Percentiles rank a stretch among this genome's conserved stretches.
phyloP scores from a whole-genome alignment of 2,797 vertebrate genomes.

The Darevskia nairensis region DNA sequence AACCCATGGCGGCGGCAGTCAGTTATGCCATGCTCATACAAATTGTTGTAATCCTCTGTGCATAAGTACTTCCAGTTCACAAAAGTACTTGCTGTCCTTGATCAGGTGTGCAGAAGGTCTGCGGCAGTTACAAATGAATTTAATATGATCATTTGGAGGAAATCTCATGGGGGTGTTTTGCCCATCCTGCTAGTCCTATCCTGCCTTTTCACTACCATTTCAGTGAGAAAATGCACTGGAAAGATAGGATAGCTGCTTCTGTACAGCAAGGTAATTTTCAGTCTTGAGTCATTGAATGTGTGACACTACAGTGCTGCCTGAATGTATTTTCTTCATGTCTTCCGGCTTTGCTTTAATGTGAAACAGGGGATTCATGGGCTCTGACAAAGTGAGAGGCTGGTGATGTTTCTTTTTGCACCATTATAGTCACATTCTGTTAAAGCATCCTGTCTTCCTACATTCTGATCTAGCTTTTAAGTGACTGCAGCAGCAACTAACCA shows the following conservation, averaged over 20 bases:
- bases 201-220: background rate
- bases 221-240: background rate
- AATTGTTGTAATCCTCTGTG: background rate
- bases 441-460: background rate
- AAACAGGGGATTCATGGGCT: background rate
- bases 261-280: background rate
- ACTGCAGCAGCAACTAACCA: constrained; percentile 1
- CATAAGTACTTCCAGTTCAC: background rate
- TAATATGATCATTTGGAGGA: background rate
- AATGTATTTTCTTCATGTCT: background rate
- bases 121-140: background rate
- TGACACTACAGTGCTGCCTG: background rate
- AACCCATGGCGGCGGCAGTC: background rate
- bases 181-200: background rate
- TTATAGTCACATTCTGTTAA: background rate
- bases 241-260: background rate
- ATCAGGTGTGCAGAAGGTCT: background rate
- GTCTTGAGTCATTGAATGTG: background rate
- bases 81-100: background rate
- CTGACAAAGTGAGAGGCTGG: background rate
- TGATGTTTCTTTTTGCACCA: background rate
- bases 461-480: constrained; percentile 14
- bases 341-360: background rate
- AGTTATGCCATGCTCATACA: background rate
- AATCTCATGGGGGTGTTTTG: background rate